Base-by-base conservation (phyloP, 2,888 invertebrate genomes). In the Bruchidius siliquastri region DNA sequence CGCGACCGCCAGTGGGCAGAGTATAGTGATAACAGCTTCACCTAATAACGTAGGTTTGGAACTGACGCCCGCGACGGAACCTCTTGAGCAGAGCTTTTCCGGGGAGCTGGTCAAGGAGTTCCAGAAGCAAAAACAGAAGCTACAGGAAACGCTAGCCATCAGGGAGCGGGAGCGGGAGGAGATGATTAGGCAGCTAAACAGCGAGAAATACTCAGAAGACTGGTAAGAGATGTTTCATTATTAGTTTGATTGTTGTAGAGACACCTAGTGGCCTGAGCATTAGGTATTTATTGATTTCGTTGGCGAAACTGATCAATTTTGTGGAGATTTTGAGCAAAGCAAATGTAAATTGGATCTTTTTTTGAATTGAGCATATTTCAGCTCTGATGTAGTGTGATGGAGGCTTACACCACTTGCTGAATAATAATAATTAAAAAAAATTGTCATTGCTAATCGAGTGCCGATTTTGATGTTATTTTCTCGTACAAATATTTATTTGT, bases 51-150 rank as follows among this genome's bases (percentile, higher is more conserved):
- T 32, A 18, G 66, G 6, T 21, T n/a, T 20, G 21, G 74, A 74
- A n/a, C 20, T 69, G 13, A 70, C 67, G 21, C 80, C 77, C 82
- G 69, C 22, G 21, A 21, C 49, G 30, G 32, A 72, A 8, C 20
- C 71, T n/a, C 81, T 88, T 71, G 88, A 89, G 74, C 88, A 88
- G 73, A 89, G 88, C 76, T 89, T 87, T 81, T 88, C 87, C 82
- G 90, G 93, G 71, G 94, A 95, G 82, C 86, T 95, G 74, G 90
- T 94, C 80, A 93, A 93, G 82, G 94, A 95, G 83, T 95, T 93
- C 83, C 94, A 95, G 85, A 91, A 92, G 79, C 92, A 93, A 81
- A 93, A 93, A 82, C 92, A 92, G 84, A 90, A 91, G 77, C 84
- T 90, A 74, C 90, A 90, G 81, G 90, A 90, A 78, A 88, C 90